Percentiles rank a stretch among this genome's conserved stretches.
phyloP scores from a whole-genome alignment of 2,797 vertebrate genomes.

The Paratrypauchen microcephalus region DNA sequence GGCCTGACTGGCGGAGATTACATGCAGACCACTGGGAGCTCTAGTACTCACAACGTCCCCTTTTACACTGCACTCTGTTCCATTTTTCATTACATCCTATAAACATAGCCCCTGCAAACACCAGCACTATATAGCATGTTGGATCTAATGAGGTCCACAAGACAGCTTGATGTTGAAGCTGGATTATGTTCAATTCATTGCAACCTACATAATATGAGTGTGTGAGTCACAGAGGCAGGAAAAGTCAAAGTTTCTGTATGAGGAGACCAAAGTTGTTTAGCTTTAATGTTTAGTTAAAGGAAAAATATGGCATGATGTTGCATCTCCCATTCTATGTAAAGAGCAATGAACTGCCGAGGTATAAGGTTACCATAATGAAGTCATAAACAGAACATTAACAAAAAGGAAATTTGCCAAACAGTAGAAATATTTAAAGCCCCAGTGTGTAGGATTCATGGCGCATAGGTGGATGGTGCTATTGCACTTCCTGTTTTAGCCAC shows the following conservation, averaged over 20 bases:
- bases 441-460: no score
- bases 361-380: no score
- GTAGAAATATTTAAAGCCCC: no score
- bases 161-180: conserved; percentile 34
- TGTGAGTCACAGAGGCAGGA: not conserved
- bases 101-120: conserved; percentile 53
- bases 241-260: not conserved
- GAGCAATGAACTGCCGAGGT: no score
- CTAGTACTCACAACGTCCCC: conserved; percentile 31
- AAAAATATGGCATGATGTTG: no score
- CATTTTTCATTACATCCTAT: conserved; percentile 43
- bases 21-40: conserved; percentile 46
- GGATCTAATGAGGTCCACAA: conserved; percentile 39
- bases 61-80: conserved; percentile 25
- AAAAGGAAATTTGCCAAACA: no score
- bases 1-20: conserved; percentile 45
- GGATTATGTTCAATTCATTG: conserved; percentile 10
- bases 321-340: no score
- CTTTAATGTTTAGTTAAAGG: not conserved
- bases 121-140: conserved; percentile 23
- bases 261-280: not conserved
- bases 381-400: no score
- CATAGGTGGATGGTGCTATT: no score
- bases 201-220: conserved; percentile 17
- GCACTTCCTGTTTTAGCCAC: no score